Evolutionary conservation across 2,797 vertebrate genomes (phyloP).

Genomic region (Tinamus major): DNA sequence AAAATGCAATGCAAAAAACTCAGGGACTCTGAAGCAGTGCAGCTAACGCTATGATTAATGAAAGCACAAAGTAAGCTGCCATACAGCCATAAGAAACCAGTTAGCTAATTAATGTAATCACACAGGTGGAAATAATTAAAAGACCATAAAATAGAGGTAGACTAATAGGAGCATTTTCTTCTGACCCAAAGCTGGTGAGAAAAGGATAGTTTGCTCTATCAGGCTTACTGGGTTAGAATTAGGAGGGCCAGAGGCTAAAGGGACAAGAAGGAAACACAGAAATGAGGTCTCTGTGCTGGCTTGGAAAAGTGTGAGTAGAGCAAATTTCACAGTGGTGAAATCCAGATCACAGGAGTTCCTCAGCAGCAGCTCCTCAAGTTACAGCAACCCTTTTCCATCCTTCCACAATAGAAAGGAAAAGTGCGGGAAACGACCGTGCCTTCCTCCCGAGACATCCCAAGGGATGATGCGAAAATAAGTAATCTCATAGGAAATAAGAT

Average conservation of each 20-base stretch:
- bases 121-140: slow-evolving; percentile 68
- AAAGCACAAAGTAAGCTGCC: not conserved
- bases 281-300: not conserved
- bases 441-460: not conserved
- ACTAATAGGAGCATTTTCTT: slow-evolving; percentile 34
- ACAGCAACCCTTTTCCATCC: not conserved
- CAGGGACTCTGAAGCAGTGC: not conserved
- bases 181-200: slow-evolving; percentile 41
- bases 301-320: not conserved
- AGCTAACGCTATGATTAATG: slow-evolving; percentile 31
- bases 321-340: not conserved
- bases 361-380: accelerated
- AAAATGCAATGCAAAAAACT: slow-evolving; percentile 12
- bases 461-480: not conserved
- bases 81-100: slow-evolving; percentile 13
- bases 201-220: not conserved
- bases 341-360: not conserved
- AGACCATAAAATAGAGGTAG: slow-evolving; percentile 55
- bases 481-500: not conserved
- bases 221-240: slow-evolving; percentile 17
- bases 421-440: not conserved
- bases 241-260: not conserved
- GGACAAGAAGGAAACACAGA: not conserved
- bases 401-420: not conserved
- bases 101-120: slow-evolving; percentile 56